Base-by-base conservation (phyloP, 2,888 invertebrate species). In the Myathropa florea region DNA sequence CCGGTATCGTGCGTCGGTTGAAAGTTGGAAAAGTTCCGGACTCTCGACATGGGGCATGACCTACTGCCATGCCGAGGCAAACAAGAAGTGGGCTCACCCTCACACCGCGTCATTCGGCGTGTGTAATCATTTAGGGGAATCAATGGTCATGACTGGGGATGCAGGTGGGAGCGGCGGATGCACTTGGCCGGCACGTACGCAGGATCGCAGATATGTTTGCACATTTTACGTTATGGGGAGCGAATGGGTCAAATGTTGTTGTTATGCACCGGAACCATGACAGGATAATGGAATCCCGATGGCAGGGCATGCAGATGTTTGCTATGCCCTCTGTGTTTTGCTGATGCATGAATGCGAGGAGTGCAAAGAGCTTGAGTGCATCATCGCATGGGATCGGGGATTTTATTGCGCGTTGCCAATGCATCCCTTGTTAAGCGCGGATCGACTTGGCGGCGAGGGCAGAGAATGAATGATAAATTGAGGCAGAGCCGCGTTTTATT, bases 21-120 rank as follows among this genome's bases (percentile, higher is more conserved):
- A 53, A 80, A 80, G 80, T 80, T 72, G 71, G 65, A 63, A 81
- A 81, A 77, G 59, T 81, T 81, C 72, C 67, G 61, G 24, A 71
- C 57, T 61, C 63, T 72, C 53, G 67, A 57, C 76, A 76, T 57
- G 75, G 61, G 67, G 68, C 77, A 72, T 85, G 81, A 85, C 85
- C 85, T 73, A 85, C 77, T 78, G 59, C 72, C 72, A 63, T 78
- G 59, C 72, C 72, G 68, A 46, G 61, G 28, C 70, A 30, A 21
- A 55, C 79, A 57, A 53, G 59, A 77, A 18, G 7, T 18, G 18
- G n/a, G 46, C 18, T 46, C 6, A 46, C 18, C 18, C 39, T 46
- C 46, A 7, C 46, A 46, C 14, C 24, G 57, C 24, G 24, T 12
- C 24, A 14, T 26, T 14, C 57, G 57, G 14, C 57, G 57, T 57